phyloP scores from a whole-genome alignment of 2,113 vertebrate genomes.

The Clupea harengus region DNA sequence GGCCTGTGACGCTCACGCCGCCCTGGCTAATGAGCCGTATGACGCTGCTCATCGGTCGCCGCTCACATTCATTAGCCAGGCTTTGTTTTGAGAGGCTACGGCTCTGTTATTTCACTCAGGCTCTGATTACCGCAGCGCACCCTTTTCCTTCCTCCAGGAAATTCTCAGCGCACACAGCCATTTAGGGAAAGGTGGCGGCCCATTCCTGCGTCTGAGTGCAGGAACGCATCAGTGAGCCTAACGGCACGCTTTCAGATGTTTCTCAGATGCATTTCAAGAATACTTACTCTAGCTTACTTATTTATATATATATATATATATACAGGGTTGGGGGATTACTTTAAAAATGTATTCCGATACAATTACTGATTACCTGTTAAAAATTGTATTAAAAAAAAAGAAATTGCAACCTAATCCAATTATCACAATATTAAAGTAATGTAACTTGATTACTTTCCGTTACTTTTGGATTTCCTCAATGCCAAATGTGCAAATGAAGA shows the following conservation, averaged over 20 bases:
- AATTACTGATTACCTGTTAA: no score
- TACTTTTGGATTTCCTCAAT: no score
- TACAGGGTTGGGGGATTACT: no score
- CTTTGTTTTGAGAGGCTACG: constrained; percentile 57
- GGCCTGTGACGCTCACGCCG: not conserved
- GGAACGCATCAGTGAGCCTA: not conserved
- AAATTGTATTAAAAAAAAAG: no score
- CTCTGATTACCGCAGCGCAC: constrained; percentile 42
- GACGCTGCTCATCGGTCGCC: constrained; percentile 23
- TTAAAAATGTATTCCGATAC: no score
- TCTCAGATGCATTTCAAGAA: not conserved
- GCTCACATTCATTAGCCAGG: constrained; percentile 47
- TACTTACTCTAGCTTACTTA: not conserved
- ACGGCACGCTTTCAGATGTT: not conserved
- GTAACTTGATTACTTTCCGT: no score
- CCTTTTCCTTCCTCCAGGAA: constrained; percentile 54
- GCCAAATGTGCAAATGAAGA: no score
- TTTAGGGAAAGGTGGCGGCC: not conserved
- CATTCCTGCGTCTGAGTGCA: not conserved
- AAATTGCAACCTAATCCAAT: no score
- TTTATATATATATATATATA: no score
- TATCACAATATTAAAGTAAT: no score
- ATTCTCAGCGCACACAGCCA: not conserved
- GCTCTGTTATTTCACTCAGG: constrained; percentile 42
- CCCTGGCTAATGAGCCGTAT: not conserved